Conservation (phyloP, 2,113 vertebrate genomes). For the Ifrita kowaldi region DNA sequence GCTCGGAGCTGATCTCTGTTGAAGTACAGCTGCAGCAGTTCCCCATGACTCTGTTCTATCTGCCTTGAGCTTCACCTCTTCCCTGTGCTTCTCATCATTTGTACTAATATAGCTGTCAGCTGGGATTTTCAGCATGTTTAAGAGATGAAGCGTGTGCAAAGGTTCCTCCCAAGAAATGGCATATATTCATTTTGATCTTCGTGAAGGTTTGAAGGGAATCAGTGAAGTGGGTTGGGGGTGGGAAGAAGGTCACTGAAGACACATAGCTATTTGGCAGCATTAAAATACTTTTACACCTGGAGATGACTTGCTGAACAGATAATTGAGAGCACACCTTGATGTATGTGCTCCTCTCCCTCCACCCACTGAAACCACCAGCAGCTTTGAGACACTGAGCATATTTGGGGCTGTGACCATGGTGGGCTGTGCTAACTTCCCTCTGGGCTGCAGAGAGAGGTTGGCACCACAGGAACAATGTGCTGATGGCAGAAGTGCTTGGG, state of each 20-base stretch:
- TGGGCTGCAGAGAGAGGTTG: neutral
- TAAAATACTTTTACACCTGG: neutral
- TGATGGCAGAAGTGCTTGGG: neutral
- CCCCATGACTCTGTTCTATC: neutral
- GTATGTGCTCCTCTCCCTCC: neutral
- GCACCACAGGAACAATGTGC: neutral
- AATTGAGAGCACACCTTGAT: neutral
- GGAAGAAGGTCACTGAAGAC: neutral
- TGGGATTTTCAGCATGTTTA: slow-evolving; percentile 45
- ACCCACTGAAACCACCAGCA: neutral
- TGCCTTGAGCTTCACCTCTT: slow-evolving; percentile 13
- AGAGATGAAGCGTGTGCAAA: slow-evolving; percentile 48
- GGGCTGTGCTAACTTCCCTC: neutral
- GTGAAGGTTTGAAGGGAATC: slow-evolving; percentile 36
- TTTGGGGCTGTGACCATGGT: neutral
- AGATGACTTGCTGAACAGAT: neutral
- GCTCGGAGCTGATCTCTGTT: neutral
- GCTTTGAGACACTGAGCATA: neutral
- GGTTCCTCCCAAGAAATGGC: slow-evolving; percentile 33
- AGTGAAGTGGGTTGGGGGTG: neutral
- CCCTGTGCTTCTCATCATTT: slow-evolving; percentile 12
- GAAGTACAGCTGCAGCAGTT: neutral
- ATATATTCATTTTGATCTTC: slow-evolving; percentile 48
- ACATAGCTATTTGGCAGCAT: neutral
- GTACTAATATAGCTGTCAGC: slow-evolving; percentile 17